phyloP scores from a whole-genome alignment of 2,888 invertebrate genomes.

The Pollenia griseotomentosa region DNA sequence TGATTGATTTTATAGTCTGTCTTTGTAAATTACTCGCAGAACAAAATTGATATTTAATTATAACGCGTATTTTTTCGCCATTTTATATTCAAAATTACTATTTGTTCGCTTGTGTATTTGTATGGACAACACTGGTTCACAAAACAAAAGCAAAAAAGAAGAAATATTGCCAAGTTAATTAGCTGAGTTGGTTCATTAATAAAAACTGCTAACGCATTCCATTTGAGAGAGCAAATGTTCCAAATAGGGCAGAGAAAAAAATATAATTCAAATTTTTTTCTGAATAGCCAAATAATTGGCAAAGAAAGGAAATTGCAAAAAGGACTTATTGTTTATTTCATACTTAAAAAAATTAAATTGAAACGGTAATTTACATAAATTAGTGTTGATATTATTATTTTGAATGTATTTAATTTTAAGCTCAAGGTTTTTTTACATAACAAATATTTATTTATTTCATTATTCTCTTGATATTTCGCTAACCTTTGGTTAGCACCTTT shows the following conservation, averaged over 20 bases:
- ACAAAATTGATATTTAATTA: slow-evolving; percentile 70
- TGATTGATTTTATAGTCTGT: slow-evolving; percentile 53
- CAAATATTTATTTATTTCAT: no score
- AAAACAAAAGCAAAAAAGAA: not conserved
- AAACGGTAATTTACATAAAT: not conserved
- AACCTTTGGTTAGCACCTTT: no score
- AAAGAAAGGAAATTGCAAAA: slow-evolving; percentile 24
- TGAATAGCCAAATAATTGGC: slow-evolving; percentile 38
- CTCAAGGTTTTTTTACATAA: no score
- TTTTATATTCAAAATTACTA: slow-evolving; percentile 49
- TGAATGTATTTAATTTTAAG: no score
- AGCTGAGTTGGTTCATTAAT: slow-evolving; percentile 62
- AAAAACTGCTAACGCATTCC: slow-evolving; percentile 61
- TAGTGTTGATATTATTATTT: no score
- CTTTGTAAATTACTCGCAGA: slow-evolving; percentile 28
- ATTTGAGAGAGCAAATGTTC: slow-evolving; percentile 41
- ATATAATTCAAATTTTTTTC: slow-evolving; percentile 33
- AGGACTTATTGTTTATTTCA: not conserved
- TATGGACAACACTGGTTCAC: slow-evolving; percentile 22
- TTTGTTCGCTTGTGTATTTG: not conserved
- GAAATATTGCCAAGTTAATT: slow-evolving; percentile 65
- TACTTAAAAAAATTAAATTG: not conserved
- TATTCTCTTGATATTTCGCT: no score
- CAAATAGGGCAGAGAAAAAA: slow-evolving; percentile 11
- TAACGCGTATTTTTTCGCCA: slow-evolving; percentile 50